Conservation (phyloP, 2,113 vertebrate genomes). For the Globicephala melas region DNA sequence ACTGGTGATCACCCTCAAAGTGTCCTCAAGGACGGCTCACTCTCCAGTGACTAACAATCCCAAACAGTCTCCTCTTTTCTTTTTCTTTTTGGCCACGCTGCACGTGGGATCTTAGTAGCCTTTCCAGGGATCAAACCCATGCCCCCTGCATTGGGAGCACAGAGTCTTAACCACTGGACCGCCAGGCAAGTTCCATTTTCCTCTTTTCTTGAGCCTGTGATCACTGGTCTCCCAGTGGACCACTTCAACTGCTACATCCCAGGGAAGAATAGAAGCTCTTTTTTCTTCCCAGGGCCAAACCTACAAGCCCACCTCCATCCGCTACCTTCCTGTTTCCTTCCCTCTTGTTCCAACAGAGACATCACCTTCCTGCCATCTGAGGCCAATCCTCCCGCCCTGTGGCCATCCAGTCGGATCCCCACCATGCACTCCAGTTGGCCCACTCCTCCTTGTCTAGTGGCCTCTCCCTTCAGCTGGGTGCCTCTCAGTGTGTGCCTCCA, state of each 20-base stretch:
- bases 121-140: too few species aligned
- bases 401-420: neutral
- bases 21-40: neutral
- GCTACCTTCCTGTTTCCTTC: neutral
- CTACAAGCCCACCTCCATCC: neutral
- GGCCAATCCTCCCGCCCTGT: accelerated
- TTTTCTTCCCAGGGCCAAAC: neutral
- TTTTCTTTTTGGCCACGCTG: too few species aligned
- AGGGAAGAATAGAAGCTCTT: neutral
- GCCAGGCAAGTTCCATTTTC: too few species aligned
- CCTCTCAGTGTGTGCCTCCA: neutral
- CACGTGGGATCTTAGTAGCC: too few species aligned
- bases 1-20: neutral
- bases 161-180: too few species aligned
- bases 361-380: neutral
- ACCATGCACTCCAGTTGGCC: accelerated
- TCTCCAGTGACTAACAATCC: neutral
- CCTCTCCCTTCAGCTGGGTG: neutral
- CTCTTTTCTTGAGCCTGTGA: neutral
- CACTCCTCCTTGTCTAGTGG: too few species aligned
- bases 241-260: too few species aligned
- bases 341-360: neutral
- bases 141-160: too few species aligned
- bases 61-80: neutral
- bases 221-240: neutral